A percentile compares a stretch with the other conserved stretches of the same genome.
Conservation (phyloP, 1,140 invertebrate genomes). For the Penaeus chinensis region DNA sequence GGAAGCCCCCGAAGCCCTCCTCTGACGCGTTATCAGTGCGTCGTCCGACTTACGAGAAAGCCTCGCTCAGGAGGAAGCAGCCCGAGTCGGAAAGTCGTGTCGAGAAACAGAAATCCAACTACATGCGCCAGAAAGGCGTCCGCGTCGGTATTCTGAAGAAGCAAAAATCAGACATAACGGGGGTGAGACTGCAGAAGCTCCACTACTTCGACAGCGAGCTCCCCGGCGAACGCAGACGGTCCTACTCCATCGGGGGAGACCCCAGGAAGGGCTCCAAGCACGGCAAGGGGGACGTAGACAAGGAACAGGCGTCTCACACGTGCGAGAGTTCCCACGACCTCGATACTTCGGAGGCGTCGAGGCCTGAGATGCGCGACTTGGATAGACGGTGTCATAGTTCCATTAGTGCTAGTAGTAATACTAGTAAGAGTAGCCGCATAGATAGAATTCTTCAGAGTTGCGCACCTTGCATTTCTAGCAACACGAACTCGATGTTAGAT, state of each 20-base stretch:
- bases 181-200: conserved; percentile 49
- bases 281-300: neutral
- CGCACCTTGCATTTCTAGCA: conserved; percentile 50
- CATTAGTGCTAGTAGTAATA: conserved; percentile 44
- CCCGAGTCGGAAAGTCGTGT: conserved; percentile 50
- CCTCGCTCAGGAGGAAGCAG: conserved; percentile 42
- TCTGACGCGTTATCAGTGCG: neutral
- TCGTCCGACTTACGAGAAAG: conserved; percentile 34
- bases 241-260: conserved; percentile 40
- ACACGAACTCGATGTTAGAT: conserved; percentile 42
- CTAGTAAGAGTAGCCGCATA: conserved; percentile 40
- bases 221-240: conserved; percentile 40
- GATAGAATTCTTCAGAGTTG: conserved; percentile 51
- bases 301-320: neutral
- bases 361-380: conserved; percentile 17
- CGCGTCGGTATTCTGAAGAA: conserved; percentile 51
- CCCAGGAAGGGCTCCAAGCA: conserved; percentile 24
- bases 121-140: conserved; percentile 44
- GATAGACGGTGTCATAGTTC: conserved; percentile 43
- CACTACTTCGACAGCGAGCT: conserved; percentile 54
- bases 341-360: neutral
- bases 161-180: conserved; percentile 53
- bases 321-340: neutral
- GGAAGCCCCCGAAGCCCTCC: conserved; percentile 20
- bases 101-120: conserved; percentile 54